Base-by-base conservation (phyloP, 2,797 vertebrate genomes). In the Enteromius treurensis region DNA sequence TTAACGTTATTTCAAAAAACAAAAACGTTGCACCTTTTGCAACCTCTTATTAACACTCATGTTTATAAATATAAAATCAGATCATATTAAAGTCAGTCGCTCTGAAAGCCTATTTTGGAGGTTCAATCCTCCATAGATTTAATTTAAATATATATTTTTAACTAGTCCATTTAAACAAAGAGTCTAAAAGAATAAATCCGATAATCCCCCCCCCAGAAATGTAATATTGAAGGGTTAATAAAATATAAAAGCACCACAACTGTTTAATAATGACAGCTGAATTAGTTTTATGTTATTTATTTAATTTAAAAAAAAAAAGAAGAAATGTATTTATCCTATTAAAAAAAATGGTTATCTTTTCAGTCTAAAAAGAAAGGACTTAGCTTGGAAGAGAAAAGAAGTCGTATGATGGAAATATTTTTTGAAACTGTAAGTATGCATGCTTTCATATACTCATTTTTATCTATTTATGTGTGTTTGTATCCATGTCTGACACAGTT, bases 391-490 rank as follows among this genome's bases (percentile, higher is more conserved):
- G 98, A 99, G 92, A 99, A 99, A 90, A 97, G 98, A 92, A 90
- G 89, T 62, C 96, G 97, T 5, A 99, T 99, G 98, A 97, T 99
- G 97, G 97, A 99, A 91, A 98, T 99, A 88, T 99, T 99, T 93
- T 98, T 97, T 94, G 97, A 99, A 91, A 96, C 96, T 0, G 98
- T 98, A 90, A 95, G 96, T 92, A 91, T 77, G 49, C 13, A 3
- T 0, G 7, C 9, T 68, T 32, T 84, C 40, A 84, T 87, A 78
- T 17, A 75, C 60, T 62, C 14, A 1, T 70, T 42, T 40, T 4
- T 11, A 76, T 64, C 17, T 1, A 47, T 77, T 67, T 23, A 5
- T 47, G 14, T 77, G 17, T 21, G 53, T 42, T 40, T 32, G 58
- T 60, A 2, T 64, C 5, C 53, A 21, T 64, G 58, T 21, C 49